Evolutionary conservation across 2,113 vertebrate genomes (phyloP).

Genomic region (Prochilodus magdalenae): DNA sequence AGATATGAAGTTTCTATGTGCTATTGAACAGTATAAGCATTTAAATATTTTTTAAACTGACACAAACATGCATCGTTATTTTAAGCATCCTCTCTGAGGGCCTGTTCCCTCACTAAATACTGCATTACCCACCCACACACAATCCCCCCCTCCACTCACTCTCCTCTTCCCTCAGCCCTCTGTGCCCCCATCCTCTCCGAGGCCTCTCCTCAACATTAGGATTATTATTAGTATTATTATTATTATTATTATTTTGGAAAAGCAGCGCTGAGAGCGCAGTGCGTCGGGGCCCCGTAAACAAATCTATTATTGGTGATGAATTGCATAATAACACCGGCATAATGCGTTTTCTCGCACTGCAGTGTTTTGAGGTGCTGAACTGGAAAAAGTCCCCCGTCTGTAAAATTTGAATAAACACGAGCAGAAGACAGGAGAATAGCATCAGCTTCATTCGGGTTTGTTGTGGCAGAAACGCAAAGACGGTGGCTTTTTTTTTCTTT

Average conservation of each 20-base stretch:
- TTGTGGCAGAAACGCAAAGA: slow-evolving; percentile 51
- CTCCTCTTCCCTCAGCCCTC: slow-evolving; percentile 56
- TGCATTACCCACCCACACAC: slow-evolving; percentile 76
- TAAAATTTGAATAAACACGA: slow-evolving; percentile 83
- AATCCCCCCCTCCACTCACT: slow-evolving; percentile 24
- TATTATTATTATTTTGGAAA: slow-evolving; percentile 85
- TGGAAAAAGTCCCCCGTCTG: slow-evolving; percentile 80
- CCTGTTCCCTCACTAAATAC: slow-evolving; percentile 74
- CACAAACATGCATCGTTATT: slow-evolving; percentile 58
- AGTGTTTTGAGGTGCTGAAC: slow-evolving; percentile 83
- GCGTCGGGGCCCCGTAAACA: slow-evolving; percentile 81
- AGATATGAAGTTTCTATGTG: neutral
- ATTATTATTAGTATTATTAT: slow-evolving; percentile 78
- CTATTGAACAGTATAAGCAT: slow-evolving; percentile 59
- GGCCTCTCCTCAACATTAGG: slow-evolving; percentile 58
- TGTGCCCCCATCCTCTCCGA: slow-evolving; percentile 79
- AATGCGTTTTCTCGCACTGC: slow-evolving; percentile 82
- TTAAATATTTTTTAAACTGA: slow-evolving; percentile 10
- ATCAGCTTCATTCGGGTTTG: slow-evolving; percentile 57
- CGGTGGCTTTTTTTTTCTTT: slow-evolving; percentile 44
- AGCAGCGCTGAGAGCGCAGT: slow-evolving; percentile 77
- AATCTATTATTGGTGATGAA: slow-evolving; percentile 89
- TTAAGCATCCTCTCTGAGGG: slow-evolving; percentile 67
- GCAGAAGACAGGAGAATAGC: slow-evolving; percentile 63
- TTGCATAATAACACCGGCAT: slow-evolving; percentile 85